A percentile compares a stretch with the other conserved stretches of the same genome.
Evolutionary conservation across 2,113 vertebrate species (phyloP).

Genomic region (Pardalotus punctatus): DNA sequence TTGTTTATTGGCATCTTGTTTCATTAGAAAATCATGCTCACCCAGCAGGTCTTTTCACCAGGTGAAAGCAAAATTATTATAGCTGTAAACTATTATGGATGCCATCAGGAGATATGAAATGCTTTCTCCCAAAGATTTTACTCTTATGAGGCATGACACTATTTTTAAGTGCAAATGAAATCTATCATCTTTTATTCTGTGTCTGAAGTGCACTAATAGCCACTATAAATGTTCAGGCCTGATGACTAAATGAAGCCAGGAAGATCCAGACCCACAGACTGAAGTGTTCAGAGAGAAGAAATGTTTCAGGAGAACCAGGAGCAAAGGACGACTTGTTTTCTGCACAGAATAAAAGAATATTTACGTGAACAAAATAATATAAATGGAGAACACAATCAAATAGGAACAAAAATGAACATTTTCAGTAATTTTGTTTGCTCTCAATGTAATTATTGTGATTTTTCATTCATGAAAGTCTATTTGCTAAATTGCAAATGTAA

Average conservation of each 20-base stretch:
- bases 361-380: neutral
- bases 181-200: neutral
- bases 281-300: neutral
- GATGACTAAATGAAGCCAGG: neutral
- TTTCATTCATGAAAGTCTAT: neutral
- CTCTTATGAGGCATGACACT: neutral
- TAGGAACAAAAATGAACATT: neutral
- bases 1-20: neutral
- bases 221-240: neutral
- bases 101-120: neutral
- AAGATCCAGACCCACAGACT: neutral
- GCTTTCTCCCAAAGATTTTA: neutral
- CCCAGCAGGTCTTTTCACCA: neutral
- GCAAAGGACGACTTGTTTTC: neutral
- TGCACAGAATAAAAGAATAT: neutral
- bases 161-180: slow-evolving; percentile 23
- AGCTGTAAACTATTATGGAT: neutral
- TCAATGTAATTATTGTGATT: neutral
- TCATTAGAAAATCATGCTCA: neutral
- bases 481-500: neutral
- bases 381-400: neutral
- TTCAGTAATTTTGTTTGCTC: neutral
- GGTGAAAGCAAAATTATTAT: neutral
- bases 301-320: neutral
- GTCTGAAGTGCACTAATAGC: neutral